phyloP scores from a whole-genome alignment of 1,140 invertebrate genomes.

The Lineus longissimus region DNA sequence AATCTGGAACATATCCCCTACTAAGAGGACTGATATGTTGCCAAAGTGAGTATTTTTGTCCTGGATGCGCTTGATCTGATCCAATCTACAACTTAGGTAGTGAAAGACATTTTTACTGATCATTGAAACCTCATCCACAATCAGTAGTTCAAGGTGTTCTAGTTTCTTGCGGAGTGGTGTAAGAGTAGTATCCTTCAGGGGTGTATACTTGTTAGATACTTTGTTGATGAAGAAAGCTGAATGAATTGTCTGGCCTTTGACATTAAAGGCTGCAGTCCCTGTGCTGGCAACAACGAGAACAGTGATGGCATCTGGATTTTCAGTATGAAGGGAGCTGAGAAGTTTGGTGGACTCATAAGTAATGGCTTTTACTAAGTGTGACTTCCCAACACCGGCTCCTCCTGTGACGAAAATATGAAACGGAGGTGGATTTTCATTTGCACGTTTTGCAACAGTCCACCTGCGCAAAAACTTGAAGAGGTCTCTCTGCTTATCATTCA shows the following conservation, averaged over 20 bases:
- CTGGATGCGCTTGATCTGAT: slow-evolving; percentile 5
- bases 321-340: slow-evolving; percentile 10
- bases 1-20: slow-evolving; percentile 23
- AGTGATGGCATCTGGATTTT: slow-evolving; percentile 17
- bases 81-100: slow-evolving; percentile 22
- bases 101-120: slow-evolving; percentile 14
- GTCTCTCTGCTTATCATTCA: neutral
- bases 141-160: neutral
- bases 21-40: slow-evolving; percentile 18
- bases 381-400: slow-evolving; percentile 26
- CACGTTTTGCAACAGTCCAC: neutral
- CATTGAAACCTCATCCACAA: slow-evolving; percentile 25
- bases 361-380: slow-evolving; percentile 18
- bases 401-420: slow-evolving; percentile 24
- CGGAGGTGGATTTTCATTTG: slow-evolving; percentile 15
- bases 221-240: neutral
- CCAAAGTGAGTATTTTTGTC: slow-evolving; percentile 19
- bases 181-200: neutral
- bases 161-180: slow-evolving; percentile 6
- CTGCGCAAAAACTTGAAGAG: slow-evolving; percentile 1
- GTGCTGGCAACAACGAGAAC: slow-evolving; percentile 20
- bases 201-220: neutral
- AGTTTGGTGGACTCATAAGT: slow-evolving; percentile 15
- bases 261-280: slow-evolving; percentile 23
- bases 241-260: slow-evolving; percentile 18